A percentile compares a stretch with the other conserved stretches of the same genome.
Evolutionary conservation across 2,888 invertebrate species (phyloP).

Genomic region (Drosophila anomelani): DNA sequence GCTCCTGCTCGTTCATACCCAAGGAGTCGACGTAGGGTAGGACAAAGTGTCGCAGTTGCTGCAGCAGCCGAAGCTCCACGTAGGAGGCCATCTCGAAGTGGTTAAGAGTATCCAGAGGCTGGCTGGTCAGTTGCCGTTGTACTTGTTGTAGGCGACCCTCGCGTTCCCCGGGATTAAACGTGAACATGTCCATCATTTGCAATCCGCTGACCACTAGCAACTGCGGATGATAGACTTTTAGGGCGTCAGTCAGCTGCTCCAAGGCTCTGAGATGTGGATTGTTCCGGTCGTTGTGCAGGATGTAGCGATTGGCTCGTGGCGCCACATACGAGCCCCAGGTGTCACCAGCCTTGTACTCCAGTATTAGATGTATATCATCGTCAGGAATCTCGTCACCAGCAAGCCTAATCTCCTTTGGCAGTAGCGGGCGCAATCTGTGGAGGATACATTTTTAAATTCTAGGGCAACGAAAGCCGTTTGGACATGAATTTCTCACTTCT

Average conservation of each 20-base stretch:
- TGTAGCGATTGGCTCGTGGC: constrained; percentile 93
- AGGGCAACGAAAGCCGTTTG: rapidly evolving
- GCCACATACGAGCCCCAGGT: constrained; percentile 90
- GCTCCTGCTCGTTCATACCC: constrained; percentile 95
- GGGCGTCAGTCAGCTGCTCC: constrained; percentile 88
- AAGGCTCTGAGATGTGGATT: constrained; percentile 91
- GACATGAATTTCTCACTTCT: constrained; percentile 69
- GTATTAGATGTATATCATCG: constrained; percentile 92
- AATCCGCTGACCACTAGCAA: constrained; percentile 92
- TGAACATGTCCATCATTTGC: constrained; percentile 94
- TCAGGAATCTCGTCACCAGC: constrained; percentile 88
- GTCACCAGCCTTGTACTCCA: constrained; percentile 92
- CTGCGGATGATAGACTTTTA: constrained; percentile 88
- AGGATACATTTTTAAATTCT: neutral
- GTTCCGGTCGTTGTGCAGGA: constrained; percentile 92
- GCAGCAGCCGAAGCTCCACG: constrained; percentile 89
- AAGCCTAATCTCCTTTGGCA: constrained; percentile 88
- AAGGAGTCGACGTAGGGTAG: constrained; percentile 92
- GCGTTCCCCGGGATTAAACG: constrained; percentile 86
- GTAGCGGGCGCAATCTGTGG: constrained; percentile 86
- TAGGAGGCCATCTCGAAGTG: constrained; percentile 96
- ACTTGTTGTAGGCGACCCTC: constrained; percentile 88
- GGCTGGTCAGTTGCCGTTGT: constrained; percentile 88
- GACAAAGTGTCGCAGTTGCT: constrained; percentile 88
- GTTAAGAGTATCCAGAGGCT: constrained; percentile 87